Base-by-base conservation (phyloP, 2,797 vertebrate species). In the Scleropages formosus region DNA sequence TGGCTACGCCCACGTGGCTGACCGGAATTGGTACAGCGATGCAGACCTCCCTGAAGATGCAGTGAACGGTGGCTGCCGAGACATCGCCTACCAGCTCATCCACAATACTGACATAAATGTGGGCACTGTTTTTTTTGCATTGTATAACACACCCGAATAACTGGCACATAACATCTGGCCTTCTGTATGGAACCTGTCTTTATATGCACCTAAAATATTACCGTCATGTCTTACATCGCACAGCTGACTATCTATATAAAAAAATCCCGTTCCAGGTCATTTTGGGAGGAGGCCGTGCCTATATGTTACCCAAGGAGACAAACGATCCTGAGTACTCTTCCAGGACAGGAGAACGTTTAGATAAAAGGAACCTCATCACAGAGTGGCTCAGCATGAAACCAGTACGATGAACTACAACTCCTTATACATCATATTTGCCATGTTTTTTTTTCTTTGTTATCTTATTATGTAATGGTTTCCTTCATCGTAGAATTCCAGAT, bases 31-130 rank as follows among this genome's bases (percentile, higher is more conserved):
- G 93, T 94, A 94, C 72, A 62, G 84, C 4, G 91, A 94, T 77
- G 56, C 83, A 3, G 71, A 91, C 0, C 85, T 94, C 78, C 0
- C 80, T 18, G 0, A 0, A 0, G 85, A 88, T 2, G 90, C 90
- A 0, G 0, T 82, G 1, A 0, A 39, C 1, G 80, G 82, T 15
- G 88, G 88, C 53, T 94, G 93, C 80, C 84, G 6, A 7, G 93
- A 94, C 78, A 89, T 94, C 0, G 85, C 93, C 16, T 84, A 87
- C 64, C 93, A 94, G 78, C 84, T 94, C 56, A 75, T 94, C 79
- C 11, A 85, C 83, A 94, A 94, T 82, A 86, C 81, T 0, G 90
- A 93, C 65, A 93, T 94, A 78, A 73, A 93, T 78, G 92, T 94
- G 83, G 91, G 90, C 20, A 18, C 18, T 39, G 31, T 31, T 2